Base-by-base conservation (phyloP, 2,797 vertebrate species). In the Cichlasoma orientale region DNA sequence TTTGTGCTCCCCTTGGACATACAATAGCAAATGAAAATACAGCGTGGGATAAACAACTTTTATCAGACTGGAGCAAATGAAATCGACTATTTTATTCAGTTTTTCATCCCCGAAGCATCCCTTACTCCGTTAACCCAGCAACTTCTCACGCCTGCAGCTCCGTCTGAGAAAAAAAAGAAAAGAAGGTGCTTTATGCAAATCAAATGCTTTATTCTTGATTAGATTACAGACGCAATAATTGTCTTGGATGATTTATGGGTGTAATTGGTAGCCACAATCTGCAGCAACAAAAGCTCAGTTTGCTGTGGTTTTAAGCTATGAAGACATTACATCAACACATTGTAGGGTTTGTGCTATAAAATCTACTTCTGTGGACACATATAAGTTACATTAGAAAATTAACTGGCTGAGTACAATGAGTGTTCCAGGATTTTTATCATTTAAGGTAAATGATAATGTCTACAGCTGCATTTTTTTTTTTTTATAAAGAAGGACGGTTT, bases 171-270 rank as follows among this genome's bases (percentile, higher is more conserved):
- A 73, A 14, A 73, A 14, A 55, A 72, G 59, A 79, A 16, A 74
- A 77, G 57, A 87, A 78, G 31, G 44, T 85, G 80, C 79, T 90
- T 90, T 86, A 94, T 94, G 92, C 91, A 93, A 94, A 94, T 95
- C 52, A 94, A 95, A 93, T 82, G 86, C 92, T 93, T 90, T 91
- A 90, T 91, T 90, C 91, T 81, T 93, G 93, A 95, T 94, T 94
- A 93, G 92, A 93, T 94, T 94, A 92, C 84, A 82, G 88, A 85
- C 25, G 87, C 90, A 94, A 92, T 94, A 92, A 95, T 95, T 94
- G 93, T 93, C 93, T 59, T 38, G 81, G 83, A 85, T 94, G 94
- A 95, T 95, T 95, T 94, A 95, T 94, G 88, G 85, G 47, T 36
- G 90, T 89, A 91, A 95, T 95, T 94, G 92, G 91, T 94, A 92